Evolutionary conservation across 2,797 vertebrate genomes (phyloP).

Genomic region (Ispidina lecontei): DNA sequence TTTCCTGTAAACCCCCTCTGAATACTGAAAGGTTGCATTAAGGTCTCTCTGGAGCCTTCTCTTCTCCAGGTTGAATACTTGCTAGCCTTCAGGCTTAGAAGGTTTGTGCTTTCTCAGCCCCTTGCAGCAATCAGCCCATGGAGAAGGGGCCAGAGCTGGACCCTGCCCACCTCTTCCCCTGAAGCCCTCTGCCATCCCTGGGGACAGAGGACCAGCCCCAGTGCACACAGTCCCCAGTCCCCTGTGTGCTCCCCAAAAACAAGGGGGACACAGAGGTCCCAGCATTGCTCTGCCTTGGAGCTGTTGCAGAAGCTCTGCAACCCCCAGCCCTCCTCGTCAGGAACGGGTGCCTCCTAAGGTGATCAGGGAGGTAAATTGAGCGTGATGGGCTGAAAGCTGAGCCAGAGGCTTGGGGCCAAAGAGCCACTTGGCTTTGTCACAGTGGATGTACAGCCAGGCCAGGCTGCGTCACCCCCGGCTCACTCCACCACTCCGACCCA

Average conservation of each 20-base stretch:
- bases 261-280: background rate
- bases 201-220: background rate
- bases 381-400: background rate
- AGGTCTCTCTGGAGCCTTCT: background rate
- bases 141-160: background rate
- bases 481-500: background rate
- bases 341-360: background rate
- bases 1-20: background rate
- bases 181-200: background rate
- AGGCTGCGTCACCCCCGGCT: background rate
- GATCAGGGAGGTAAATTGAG: background rate
- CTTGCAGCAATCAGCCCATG: rapidly evolving
- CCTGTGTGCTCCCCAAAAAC: background rate
- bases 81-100: background rate
- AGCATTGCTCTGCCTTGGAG: rapidly evolving
- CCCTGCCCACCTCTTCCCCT: background rate
- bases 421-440: background rate
- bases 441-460: background rate
- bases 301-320: background rate
- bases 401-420: background rate
- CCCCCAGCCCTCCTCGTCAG: background rate
- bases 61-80: background rate
- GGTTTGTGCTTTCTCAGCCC: background rate
- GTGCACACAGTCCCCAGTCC: background rate
- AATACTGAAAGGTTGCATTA: background rate